Conservation (phyloP, 2,888 invertebrate genomes). For the Galeruca laticollis region DNA sequence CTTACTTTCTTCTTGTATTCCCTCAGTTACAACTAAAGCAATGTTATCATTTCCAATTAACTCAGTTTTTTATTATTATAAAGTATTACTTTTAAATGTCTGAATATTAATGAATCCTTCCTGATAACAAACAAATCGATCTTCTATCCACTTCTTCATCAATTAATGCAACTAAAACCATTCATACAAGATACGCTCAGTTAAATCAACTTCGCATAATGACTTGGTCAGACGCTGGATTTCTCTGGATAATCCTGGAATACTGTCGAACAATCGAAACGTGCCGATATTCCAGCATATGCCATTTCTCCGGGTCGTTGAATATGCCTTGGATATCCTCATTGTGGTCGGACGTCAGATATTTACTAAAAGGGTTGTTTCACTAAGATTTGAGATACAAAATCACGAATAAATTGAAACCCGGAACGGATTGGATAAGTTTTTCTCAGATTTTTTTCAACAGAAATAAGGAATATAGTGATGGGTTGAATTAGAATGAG, state of each 20-base stretch:
- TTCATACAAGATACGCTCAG: neutral
- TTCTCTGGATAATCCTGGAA: slow-evolving; percentile 3
- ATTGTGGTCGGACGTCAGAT: slow-evolving; percentile 14
- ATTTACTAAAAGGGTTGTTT: slow-evolving; percentile 15
- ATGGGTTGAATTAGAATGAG: too few species aligned
- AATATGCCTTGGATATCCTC: slow-evolving; percentile 13
- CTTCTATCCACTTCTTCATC: neutral
- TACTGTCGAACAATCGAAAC: slow-evolving; percentile 51
- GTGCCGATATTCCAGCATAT: slow-evolving; percentile 52
- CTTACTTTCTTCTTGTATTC: too few species aligned
- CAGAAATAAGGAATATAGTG: too few species aligned
- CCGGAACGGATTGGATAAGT: neutral
- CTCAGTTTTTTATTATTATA: too few species aligned
- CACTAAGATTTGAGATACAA: neutral
- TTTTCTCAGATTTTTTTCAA: neutral
- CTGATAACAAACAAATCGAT: too few species aligned
- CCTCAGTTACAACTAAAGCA: too few species aligned
- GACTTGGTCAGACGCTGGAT: slow-evolving; percentile 52
- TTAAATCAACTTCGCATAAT: slow-evolving; percentile 46
- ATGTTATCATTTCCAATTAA: too few species aligned
- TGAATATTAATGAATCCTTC: too few species aligned
- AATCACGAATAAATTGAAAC: neutral
- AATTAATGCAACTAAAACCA: slow-evolving; percentile 6
- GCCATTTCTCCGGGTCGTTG: slow-evolving; percentile 31
- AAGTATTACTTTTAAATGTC: too few species aligned